Base-by-base conservation (phyloP, 1,140 invertebrate species). In the Nasonia vitripennis region DNA sequence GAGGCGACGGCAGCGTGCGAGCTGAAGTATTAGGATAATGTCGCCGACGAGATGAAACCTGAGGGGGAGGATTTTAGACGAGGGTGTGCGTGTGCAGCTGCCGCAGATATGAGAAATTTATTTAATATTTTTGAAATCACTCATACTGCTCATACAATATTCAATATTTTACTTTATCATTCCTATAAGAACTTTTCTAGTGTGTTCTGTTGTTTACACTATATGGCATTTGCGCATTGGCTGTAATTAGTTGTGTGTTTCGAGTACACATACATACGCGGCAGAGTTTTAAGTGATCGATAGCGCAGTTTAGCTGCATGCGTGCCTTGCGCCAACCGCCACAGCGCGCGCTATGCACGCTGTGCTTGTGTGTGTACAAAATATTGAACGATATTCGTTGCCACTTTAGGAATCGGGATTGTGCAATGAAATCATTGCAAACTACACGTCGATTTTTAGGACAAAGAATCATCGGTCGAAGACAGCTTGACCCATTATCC, bases 331-430 rank as follows among this genome's bases (percentile, higher is more conserved):
- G 20, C 45, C 17, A 31, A 20, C 14, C 55, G 20, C 12, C 55
- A 5, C 20, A 17, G 41, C 5, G n/a, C 70, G 6, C 70, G 23
- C 2, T 34, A 71, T 71, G 27, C 27, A 27, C 27, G 27, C 27
- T 27, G 27, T 27, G 27, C 27, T 27, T 27, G 14, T 71, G 3
- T 71, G 31, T 71, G 14, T n/a, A 71, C 70, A 37, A 74, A 74
- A 74, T 74, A 74, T 74, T 74, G 73, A 74, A 41, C 73, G 27
- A 74, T 37, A 37, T 74, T 74, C 34, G 73, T 74, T 74, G 73
- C 73, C 17, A 74, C 37, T 74, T 74, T 41, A 17, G 31, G 4
- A 62, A n/a, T n/a, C 55, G 55, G n/a, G 55, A 62, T 62, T 5
- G 20, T 9, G 51, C 51, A 55, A 62, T 62, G 55, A 62, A n/a